Evolutionary conservation across 2,113 vertebrate species (phyloP), one percentile per base, ranked within the genome.

Genomic region (Psilopogon haemacephalus): DNA sequence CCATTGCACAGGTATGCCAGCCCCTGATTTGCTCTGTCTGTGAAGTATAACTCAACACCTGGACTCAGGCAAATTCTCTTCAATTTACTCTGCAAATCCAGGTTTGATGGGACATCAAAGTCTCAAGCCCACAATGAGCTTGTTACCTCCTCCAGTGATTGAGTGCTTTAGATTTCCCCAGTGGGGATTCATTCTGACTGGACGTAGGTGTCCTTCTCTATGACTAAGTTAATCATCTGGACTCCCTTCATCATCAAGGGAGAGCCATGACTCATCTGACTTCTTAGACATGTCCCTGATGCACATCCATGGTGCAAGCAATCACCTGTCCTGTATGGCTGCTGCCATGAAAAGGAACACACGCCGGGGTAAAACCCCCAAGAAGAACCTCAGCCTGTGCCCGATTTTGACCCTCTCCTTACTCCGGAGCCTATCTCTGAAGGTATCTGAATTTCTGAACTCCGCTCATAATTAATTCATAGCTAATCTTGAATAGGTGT

Each of bases 401-500:
- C 85, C 74, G 37, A 60, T 84, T 95, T 83, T 95, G 69, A 88
- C 76, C 68, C 79, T 87, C 3, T 21, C 75, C 79, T 77, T 84
- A 63, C 79, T 69, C 85, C 44, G 7, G 28, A 86, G 85, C 35
- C 37, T 86, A 32, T 80, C 88, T 85, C 84, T 40, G 50, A 81
- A 94, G 55, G 81, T 52, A 92, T 87, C 82, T 88, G 84, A 72
- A 85, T 85, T 86, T 83, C 93, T 88, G 87, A 96, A 91, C 85
- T 86, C 87, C 60, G 62, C 93, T 94, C 87, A 96, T 95, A 95
- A 95, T 96, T 96, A 96, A 96, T 96, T 96, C 91, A 96, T 91
- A 68, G 87, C 93, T 96, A 96, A 96, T 96, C 94, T 94, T 93
- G 89, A 94, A 93, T 93, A 96, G 94, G 94, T 94, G 79, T 81